Percentiles rank a stretch among this genome's conserved stretches.
Conservation (phyloP, 2,888 invertebrate genomes). For the Falcaria lacertinaria region DNA sequence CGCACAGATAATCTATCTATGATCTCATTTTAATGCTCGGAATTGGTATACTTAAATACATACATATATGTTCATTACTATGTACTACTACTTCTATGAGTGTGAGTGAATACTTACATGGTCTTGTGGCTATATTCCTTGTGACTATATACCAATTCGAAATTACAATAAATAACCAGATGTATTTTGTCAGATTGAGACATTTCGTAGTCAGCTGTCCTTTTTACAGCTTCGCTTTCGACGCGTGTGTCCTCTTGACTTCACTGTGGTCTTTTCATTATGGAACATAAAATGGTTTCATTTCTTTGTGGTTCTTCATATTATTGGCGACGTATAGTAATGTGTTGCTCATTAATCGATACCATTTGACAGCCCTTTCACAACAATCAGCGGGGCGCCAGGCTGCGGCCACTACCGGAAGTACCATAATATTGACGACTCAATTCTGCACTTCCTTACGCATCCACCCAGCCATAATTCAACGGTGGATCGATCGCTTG, state of each 20-base stretch:
- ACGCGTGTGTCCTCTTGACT: slow-evolving; percentile 26
- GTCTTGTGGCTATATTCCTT: too few species aligned
- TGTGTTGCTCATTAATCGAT: slow-evolving; percentile 58
- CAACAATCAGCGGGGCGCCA: slow-evolving; percentile 69
- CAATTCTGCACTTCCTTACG: slow-evolving; percentile 58
- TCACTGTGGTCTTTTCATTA: slow-evolving; percentile 28
- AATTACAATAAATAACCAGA: neutral
- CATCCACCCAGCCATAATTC: slow-evolving; percentile 14
- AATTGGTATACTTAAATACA: too few species aligned
- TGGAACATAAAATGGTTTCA: slow-evolving; percentile 23
- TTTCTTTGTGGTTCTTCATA: slow-evolving; percentile 39
- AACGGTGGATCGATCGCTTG: too few species aligned
- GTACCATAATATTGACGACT: slow-evolving; percentile 57
- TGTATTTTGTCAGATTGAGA: slow-evolving; percentile 12
- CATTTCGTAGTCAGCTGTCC: slow-evolving; percentile 26
- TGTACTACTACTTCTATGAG: too few species aligned
- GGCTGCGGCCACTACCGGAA: slow-evolving; percentile 53
- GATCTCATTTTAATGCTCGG: too few species aligned
- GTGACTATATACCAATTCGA: too few species aligned
- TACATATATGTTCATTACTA: too few species aligned
- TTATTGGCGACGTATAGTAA: slow-evolving; percentile 28
- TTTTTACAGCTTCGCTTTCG: slow-evolving; percentile 19
- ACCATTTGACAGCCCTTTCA: slow-evolving; percentile 65
- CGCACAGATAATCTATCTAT: neutral
- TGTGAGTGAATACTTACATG: too few species aligned